These are phyloP conservation scores for Crotalus tigris DNA, from an alignment of 2,113 vertebrate species.

Conservation along the genomic window DNA sequence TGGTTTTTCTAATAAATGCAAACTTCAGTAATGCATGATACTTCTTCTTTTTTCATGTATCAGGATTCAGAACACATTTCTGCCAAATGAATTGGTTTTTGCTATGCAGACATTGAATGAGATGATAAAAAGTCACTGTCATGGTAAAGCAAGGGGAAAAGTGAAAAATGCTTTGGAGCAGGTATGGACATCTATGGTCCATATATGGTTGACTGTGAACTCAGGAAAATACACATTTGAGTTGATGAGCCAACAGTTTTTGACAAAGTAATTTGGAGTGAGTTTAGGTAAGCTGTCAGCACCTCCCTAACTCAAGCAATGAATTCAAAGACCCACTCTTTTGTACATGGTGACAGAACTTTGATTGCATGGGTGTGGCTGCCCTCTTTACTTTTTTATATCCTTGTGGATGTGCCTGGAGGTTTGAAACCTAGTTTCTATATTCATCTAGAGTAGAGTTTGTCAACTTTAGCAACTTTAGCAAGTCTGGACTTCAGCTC, in stretches of 20 bases:
- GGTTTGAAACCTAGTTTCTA: not conserved
- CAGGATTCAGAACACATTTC: not conserved
- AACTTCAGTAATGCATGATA: not conserved
- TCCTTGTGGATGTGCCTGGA: not conserved
- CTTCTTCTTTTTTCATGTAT: not conserved
- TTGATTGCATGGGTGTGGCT: not conserved
- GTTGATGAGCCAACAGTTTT: not conserved
- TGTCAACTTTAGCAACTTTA: not conserved
- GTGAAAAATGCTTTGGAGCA: not conserved
- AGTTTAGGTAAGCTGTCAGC: not conserved
- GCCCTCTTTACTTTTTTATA: not conserved
- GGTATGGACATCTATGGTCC: not conserved
- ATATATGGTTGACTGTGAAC: not conserved
- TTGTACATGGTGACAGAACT: not conserved
- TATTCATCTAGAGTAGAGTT: not conserved
- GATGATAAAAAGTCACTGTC: not conserved
- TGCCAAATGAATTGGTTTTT: not conserved
- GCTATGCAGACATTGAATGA: not conserved
- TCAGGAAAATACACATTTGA: not conserved
- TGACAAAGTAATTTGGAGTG: not conserved
- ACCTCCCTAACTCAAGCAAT: not conserved
- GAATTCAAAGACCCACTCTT: not conserved
- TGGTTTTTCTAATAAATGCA: not conserved
- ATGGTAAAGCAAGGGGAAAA: not conserved
- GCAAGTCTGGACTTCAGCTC: not conserved